These are phyloP conservation scores for Falco punctatus DNA, from an alignment of 2,113 vertebrate species.

Conservation along the genomic window DNA sequence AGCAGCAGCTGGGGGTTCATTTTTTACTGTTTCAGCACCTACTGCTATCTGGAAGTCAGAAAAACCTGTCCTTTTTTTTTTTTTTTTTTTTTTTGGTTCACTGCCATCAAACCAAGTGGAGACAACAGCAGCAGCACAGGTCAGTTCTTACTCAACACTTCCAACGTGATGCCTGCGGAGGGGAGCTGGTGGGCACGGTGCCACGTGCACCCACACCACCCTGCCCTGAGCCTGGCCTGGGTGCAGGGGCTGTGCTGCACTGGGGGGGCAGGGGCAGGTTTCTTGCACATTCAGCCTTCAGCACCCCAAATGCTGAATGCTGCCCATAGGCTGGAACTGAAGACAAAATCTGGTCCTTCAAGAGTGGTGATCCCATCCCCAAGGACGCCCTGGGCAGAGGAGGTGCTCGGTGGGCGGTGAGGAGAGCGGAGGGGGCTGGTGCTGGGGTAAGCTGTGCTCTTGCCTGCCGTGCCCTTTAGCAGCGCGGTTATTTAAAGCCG, in stretches of 20 bases:
- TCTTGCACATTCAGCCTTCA: background rate
- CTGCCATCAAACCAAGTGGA: background rate
- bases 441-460: background rate
- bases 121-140: background rate
- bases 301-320: background rate
- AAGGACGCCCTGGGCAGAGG: background rate
- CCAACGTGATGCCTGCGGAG: fast-evolving
- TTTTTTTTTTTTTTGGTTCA: background rate
- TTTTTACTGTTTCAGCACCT: background rate
- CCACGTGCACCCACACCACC: background rate
- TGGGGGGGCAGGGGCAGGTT: background rate
- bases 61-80: background rate
- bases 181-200: fast-evolving
- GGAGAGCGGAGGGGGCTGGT: no score
- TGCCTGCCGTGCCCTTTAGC: background rate
- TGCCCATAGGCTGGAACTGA: no score
- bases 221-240: background rate
- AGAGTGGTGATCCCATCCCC: background rate
- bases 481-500: background rate
- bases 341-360: background rate
- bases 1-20: background rate
- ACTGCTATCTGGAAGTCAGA: background rate
- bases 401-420: fast-evolving
- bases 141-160: background rate
- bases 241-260: background rate